Evolutionary conservation across 2,888 invertebrate species (phyloP).

Genomic region (Hipparchia semele): DNA sequence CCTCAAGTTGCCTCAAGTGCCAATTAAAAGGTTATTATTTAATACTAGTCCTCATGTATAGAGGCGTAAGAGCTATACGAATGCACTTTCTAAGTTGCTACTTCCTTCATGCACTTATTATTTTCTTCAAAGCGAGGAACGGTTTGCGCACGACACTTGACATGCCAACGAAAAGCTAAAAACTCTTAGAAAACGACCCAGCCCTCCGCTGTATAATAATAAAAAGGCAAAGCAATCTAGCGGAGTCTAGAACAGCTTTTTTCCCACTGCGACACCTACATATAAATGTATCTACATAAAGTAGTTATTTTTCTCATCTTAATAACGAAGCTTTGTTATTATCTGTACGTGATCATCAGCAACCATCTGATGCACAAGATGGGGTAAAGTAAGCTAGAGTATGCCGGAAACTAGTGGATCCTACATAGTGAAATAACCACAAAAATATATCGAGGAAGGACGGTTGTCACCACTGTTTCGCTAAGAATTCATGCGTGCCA

Average conservation of each 20-base stretch:
- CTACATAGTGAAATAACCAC: too few relatives aligned
- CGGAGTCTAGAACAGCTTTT: conserved; percentile 5
- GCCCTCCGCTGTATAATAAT: conserved; percentile 30
- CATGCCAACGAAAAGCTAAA: conserved; percentile 32
- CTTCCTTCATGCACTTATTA: conserved; percentile 29
- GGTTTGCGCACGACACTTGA: conserved; percentile 32
- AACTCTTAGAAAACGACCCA: conserved; percentile 35
- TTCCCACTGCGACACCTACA: neutral
- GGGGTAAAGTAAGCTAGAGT: too few relatives aligned
- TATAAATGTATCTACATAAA: neutral
- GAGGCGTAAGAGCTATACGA: conserved; percentile 6
- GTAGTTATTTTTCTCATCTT: too few relatives aligned
- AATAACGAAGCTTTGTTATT: too few relatives aligned
- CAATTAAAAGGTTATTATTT: conserved; percentile 11
- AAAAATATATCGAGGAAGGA: too few relatives aligned
- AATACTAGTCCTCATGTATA: conserved; percentile 5
- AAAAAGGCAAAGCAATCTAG: conserved; percentile 33
- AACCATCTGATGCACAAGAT: too few relatives aligned
- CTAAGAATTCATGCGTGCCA: too few relatives aligned
- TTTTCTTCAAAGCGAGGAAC: conserved; percentile 33
- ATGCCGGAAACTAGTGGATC: too few relatives aligned
- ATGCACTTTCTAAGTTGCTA: conserved; percentile 5
- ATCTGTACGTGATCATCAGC: too few relatives aligned
- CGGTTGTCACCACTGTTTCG: too few relatives aligned
- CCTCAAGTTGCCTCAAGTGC: neutral